These are phyloP conservation scores for Motacilla alba DNA, from an alignment of 2,113 vertebrate species.

Conservation along the genomic window DNA sequence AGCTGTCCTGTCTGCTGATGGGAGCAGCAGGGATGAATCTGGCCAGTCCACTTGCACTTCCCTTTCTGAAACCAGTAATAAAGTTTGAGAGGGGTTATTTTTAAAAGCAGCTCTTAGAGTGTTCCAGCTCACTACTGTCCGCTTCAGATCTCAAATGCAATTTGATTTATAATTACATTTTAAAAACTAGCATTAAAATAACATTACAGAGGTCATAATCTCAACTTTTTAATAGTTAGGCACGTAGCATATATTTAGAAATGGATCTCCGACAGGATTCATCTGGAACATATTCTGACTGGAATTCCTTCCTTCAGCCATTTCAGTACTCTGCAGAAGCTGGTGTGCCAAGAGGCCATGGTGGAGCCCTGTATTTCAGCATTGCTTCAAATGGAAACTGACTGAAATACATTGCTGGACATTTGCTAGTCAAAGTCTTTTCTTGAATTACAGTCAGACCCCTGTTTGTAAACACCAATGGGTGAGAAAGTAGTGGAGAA, in stretches of 20 bases:
- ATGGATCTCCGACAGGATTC: slow-evolving; percentile 39
- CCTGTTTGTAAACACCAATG: background rate
- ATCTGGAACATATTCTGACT: slow-evolving; percentile 13
- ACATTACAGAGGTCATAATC: slow-evolving; percentile 67
- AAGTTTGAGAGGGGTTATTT: slow-evolving; percentile 75
- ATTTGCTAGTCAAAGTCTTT: background rate
- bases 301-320: background rate
- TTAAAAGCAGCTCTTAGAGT: slow-evolving; percentile 68
- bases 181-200: slow-evolving; percentile 77
- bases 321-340: background rate
- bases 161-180: slow-evolving; percentile 81
- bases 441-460: background rate
- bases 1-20: background rate
- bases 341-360: background rate
- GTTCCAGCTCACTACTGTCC: slow-evolving; percentile 68
- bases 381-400: background rate
- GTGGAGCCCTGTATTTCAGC: background rate
- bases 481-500: background rate
- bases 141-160: slow-evolving; percentile 69
- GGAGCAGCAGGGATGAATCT: background rate
- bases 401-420: background rate
- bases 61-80: slow-evolving; percentile 62
- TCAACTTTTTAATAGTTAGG: slow-evolving; percentile 59
- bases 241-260: slow-evolving; percentile 47
- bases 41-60: slow-evolving; percentile 19